Base-by-base conservation (phyloP, 2,888 invertebrate genomes). In the Tineola bisselliella region DNA sequence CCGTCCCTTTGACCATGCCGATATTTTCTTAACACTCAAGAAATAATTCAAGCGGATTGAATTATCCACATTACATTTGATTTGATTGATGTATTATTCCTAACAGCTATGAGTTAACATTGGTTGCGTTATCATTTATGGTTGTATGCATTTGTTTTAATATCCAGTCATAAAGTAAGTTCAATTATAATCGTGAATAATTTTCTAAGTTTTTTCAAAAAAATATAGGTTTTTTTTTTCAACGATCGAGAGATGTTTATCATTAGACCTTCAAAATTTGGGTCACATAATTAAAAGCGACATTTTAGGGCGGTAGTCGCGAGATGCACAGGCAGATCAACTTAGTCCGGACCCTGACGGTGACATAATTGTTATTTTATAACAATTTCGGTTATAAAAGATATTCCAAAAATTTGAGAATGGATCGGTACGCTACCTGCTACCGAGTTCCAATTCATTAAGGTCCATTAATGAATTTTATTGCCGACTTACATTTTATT, bases 361-460 rank as follows among this genome's bases (percentile, higher is more conserved):
- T 63, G 66, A 72, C 69, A 72, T 72, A 76, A 76, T 76, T 73
- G 76, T 78, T 74, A 77, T 75, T 75, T 69, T 74, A 71, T 69
- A 71, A 70, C 76, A 75, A 79, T 78, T 77, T 77, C 38, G 63
- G 72, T 63, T 60, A 38, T n/a, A 44, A 61, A 60, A 60, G 60
- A 19, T 60, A 60, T 60, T 48, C 30, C 25, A 30, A 48, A 54
- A 59, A 61, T 63, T 65, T 63, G 62, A 75, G 74, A 72, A 38
- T 38, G 38, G 18, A 25, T 77, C 75, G 68, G 70, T 67, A 72
- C 72, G 69, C 77, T 84, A 84, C 83, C 84, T 83, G 84, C 76
- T 76, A 76, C 77, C 66, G 73, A 73, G 72, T 71, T 75, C 79
- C 80, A 84, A 84, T 86, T 84, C 82, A 86, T 84, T 86, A 81